Evolutionary conservation across 2,113 vertebrate species (phyloP).

Genomic region (Prolemur simus): DNA sequence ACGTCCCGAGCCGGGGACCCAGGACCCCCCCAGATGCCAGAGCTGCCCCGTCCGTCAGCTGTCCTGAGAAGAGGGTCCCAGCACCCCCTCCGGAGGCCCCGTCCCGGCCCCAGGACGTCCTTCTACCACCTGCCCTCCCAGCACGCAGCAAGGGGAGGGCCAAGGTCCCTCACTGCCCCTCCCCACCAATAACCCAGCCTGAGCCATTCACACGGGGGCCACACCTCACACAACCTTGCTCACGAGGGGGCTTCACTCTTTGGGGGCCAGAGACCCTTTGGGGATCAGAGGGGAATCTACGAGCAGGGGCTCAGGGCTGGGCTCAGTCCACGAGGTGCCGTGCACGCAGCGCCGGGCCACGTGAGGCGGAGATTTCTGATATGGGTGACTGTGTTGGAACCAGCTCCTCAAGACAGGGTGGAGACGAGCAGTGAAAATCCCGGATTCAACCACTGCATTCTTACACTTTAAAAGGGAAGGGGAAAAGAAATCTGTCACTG

Average conservation of each 20-base stretch:
- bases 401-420: not conserved
- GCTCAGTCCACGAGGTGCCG: rapidly evolving
- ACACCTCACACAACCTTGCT: not conserved
- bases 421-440: not conserved
- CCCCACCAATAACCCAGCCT: not conserved
- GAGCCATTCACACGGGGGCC: not conserved
- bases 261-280: not conserved
- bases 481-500: not conserved
- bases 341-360: rapidly evolving
- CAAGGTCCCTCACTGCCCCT: not conserved
- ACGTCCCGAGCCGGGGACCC: rapidly evolving
- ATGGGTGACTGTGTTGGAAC: not conserved
- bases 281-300: not conserved
- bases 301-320: rapidly evolving
- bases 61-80: not conserved
- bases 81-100: not conserved
- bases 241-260: not conserved
- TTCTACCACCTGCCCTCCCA: not conserved
- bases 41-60: not conserved
- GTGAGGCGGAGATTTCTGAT: rapidly evolving
- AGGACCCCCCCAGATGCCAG: not conserved
- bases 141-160: not conserved
- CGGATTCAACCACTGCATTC: not conserved
- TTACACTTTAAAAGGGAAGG: not conserved
- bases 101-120: not conserved